Percentiles rank a stretch among this genome's conserved stretches.
Evolutionary conservation across 2,113 vertebrate genomes (phyloP).

Genomic region (Ellobius talpinus): DNA sequence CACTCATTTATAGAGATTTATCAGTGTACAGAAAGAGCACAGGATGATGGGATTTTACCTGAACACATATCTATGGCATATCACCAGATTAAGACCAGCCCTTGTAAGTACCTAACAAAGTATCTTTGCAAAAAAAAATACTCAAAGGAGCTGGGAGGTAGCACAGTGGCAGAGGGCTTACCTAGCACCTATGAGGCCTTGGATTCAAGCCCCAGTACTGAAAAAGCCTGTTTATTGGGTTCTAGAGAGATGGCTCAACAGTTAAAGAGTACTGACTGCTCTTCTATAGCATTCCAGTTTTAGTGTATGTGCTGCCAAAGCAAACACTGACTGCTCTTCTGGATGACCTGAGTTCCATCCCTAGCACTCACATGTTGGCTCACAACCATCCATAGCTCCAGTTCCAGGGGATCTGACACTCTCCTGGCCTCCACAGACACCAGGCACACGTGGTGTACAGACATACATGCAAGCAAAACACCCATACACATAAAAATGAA

Average conservation of each 20-base stretch:
- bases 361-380: background rate
- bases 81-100: background rate
- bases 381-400: background rate
- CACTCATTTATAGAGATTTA: background rate
- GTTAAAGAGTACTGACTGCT: background rate
- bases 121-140: background rate
- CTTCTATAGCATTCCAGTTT: background rate
- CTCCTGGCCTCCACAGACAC: background rate
- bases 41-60: background rate
- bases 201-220: background rate
- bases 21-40: background rate
- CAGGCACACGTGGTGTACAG: background rate
- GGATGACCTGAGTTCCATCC: background rate
- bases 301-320: no score
- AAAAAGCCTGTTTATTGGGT: background rate
- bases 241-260: background rate
- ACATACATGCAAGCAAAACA: background rate
- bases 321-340: background rate
- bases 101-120: background rate
- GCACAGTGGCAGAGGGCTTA: background rate
- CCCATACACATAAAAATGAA: background rate
- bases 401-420: background rate
- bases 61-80: background rate
- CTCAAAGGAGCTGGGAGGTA: background rate
- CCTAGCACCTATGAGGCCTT: background rate